Base-by-base conservation (phyloP, 2,113 vertebrate genomes). In the Mellivora capensis region DNA sequence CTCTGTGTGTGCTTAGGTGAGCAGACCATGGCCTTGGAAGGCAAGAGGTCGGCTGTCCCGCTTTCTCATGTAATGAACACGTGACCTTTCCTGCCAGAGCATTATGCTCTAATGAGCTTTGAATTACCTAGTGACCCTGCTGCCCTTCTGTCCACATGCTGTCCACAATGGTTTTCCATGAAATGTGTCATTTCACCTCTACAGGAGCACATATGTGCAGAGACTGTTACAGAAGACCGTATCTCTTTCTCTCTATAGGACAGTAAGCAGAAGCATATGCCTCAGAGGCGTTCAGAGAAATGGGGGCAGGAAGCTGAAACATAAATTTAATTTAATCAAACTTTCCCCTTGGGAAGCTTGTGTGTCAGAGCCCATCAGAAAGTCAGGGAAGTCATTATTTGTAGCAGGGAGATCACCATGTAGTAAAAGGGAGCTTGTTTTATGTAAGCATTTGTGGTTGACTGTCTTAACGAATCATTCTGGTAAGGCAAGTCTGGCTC, bases 121-220 rank as follows among this genome's bases (percentile, higher is more conserved):
- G 79, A 79, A 96, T 90, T 88, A 42, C 93, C 74, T 85, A n/a
- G 34, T 12, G 71, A 89, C 91, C 71, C 80, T 14, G 37, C 27
- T 0, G 7, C 84, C 85, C 86, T 92, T 93, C 95, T 69, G 44
- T 83, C 71, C 69, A 69, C 62, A 37, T 44, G 79, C 86, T 61
- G 52, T 59, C 80, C 27, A 4, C n/a, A 6, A 10, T 42, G 86
- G 44, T 42, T 90, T 90, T 34, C 83, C 52, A 21, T 2, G 34
- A 44, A 52, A 94, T 94, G 67, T 94, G 85, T 88, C 90, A 86
- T 95, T 88, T 90, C 72, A 14, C 94, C 64, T 95, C 67, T 59
- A 2, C 80, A 39, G 15, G 84, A 96, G 71, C 49, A 0, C 79
- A 90, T 54, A 91, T 93, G 29, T 44, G 37, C 5, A 15, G 69